These are phyloP conservation scores for Odontomachus brunneus DNA, from an alignment of 1,140 invertebrate species.

Conservation along the genomic window DNA sequence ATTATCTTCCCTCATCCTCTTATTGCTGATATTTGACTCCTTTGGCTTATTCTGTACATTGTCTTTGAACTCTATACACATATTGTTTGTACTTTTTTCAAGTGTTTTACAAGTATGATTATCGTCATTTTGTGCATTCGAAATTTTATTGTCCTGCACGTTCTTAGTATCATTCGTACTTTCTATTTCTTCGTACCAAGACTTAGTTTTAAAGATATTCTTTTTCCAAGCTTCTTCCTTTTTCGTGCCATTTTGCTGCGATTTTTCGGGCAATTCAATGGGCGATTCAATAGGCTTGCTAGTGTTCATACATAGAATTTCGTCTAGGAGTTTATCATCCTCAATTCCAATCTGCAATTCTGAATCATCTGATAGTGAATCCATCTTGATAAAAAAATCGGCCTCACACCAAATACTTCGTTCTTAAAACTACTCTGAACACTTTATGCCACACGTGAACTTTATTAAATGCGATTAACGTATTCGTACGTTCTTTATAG, in stretches of 20 bases:
- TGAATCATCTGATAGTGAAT: not conserved
- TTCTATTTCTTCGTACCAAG: constrained; percentile 20
- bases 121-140: constrained; percentile 26
- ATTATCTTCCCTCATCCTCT: constrained; percentile 69
- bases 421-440: too few relatives aligned
- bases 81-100: not conserved
- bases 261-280: too few relatives aligned
- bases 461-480: too few relatives aligned
- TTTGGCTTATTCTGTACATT: constrained; percentile 52
- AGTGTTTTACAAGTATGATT: not conserved
- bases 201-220: not conserved
- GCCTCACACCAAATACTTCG: not conserved
- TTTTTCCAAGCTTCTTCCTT: not conserved
- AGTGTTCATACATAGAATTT: constrained; percentile 69
- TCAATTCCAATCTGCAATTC: constrained; percentile 60
- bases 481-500: too few relatives aligned
- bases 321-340: constrained; percentile 76
- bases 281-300: constrained; percentile 33
- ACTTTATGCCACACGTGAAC: too few relatives aligned
- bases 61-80: constrained; percentile 44
- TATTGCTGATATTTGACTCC: constrained; percentile 52
- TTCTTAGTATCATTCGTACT: constrained; percentile 9
- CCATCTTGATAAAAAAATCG: constrained; percentile 43
- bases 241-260: constrained; percentile 39
- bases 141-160: constrained; percentile 12